Conservation (phyloP, 2,888 invertebrate species). For the Eutolmus rufibarbis region DNA sequence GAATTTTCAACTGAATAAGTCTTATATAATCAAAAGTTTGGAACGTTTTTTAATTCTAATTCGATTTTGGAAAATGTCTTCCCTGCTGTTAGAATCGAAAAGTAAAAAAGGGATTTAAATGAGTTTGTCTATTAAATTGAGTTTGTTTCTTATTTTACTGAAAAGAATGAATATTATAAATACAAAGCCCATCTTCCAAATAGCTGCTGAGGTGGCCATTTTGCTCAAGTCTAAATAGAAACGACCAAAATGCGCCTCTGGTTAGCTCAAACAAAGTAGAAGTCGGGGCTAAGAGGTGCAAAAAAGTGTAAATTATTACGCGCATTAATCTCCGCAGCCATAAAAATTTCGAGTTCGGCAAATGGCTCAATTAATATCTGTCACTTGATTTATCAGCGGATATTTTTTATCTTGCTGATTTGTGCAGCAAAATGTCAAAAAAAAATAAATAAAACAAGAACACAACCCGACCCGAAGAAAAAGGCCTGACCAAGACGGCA, state of each 20-base stretch:
- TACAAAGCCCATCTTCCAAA: not conserved
- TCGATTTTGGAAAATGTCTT: too few species aligned
- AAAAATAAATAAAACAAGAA: not conserved
- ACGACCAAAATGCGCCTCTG: not conserved
- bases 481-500: not conserved
- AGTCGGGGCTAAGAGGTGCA: not conserved
- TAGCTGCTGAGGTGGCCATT: not conserved
- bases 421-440: not conserved
- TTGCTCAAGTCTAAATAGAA: not conserved
- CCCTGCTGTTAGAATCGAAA: too few species aligned
- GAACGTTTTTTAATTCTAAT: too few species aligned
- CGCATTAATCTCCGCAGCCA: constrained; percentile 3
- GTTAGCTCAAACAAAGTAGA: not conserved
- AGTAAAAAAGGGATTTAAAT: too few species aligned
- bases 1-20: too few species aligned
- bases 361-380: constrained; percentile 64
- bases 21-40: too few species aligned
- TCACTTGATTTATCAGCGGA: constrained; percentile 61
- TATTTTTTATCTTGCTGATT: constrained; percentile 9
- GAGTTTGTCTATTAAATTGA: too few species aligned
- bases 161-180: too few species aligned
- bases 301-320: not conserved
- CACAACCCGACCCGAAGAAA: not conserved
- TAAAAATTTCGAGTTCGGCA: constrained; percentile 43
- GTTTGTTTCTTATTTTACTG: too few species aligned